phyloP scores from a whole-genome alignment of 2,113 vertebrate species.

The Condylura cristata region DNA sequence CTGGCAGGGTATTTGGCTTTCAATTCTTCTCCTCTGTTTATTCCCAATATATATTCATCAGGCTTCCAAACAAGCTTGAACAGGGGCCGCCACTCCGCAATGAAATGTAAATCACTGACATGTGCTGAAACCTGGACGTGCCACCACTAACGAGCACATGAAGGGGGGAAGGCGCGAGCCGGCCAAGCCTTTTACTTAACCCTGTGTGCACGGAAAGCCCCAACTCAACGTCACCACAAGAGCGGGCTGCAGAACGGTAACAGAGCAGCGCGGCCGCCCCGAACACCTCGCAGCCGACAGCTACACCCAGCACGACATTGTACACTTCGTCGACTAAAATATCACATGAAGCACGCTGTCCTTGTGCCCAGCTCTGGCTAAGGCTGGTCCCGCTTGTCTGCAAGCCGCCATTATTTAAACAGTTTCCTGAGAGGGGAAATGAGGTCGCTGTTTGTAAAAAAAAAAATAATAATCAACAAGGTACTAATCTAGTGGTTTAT shows the following conservation, averaged over 20 bases:
- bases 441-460: neutral
- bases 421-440: neutral
- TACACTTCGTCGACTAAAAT: neutral
- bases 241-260: constrained; percentile 61
- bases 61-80: constrained; percentile 86
- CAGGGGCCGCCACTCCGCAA: constrained; percentile 85
- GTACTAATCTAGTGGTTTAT: neutral
- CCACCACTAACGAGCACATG: constrained; percentile 87
- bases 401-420: neutral
- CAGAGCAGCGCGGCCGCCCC: constrained; percentile 36
- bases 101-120: constrained; percentile 89
- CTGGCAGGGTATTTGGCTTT: constrained; percentile 87
- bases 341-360: neutral
- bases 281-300: constrained; percentile 44
- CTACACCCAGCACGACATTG: constrained; percentile 17
- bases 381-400: constrained; percentile 28
- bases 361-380: constrained; percentile 21
- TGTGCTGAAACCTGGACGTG: constrained; percentile 86
- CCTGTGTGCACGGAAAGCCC: constrained; percentile 79
- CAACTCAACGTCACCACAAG: constrained; percentile 80
- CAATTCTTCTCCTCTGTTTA: constrained; percentile 88
- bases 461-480: neutral
- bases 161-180: constrained; percentile 82
- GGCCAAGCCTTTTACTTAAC: constrained; percentile 86
- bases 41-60: constrained; percentile 87